phyloP scores from a whole-genome alignment of 2,888 invertebrate genomes.

The Aphodius granarius region DNA sequence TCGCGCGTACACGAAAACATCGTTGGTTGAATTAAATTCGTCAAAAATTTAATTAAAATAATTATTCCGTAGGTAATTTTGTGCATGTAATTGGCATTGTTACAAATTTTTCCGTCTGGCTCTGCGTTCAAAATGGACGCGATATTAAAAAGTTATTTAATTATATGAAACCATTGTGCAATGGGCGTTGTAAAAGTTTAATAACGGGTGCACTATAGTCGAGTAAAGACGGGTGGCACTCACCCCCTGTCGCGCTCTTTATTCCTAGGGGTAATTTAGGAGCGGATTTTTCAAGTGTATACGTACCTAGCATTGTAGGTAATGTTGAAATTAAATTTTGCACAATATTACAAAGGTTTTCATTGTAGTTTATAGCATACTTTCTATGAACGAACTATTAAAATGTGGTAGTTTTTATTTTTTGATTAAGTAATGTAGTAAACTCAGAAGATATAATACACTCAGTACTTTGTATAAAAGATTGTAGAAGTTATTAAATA shows the following conservation, averaged over 20 bases:
- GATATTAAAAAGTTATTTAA: constrained; percentile 15
- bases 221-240: background rate
- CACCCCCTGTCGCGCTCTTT: background rate
- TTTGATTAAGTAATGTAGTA: too few species aligned
- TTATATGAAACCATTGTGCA: constrained; percentile 7
- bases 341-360: background rate
- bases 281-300: background rate
- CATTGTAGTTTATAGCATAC: too few species aligned
- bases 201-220: constrained; percentile 6
- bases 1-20: background rate
- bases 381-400: too few species aligned
- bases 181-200: background rate
- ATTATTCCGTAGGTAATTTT: background rate
- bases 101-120: background rate
- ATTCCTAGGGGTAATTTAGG: background rate
- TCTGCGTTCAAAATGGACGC: background rate
- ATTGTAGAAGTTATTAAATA: too few species aligned
- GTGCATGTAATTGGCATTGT: background rate
- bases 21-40: constrained; percentile 3
- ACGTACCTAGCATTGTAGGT: constrained; percentile 8
- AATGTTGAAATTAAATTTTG: constrained; percentile 10
- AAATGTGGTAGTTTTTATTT: too few species aligned
- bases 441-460: too few species aligned
- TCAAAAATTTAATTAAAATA: constrained; percentile 1
- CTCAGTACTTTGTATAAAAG: too few species aligned